Percentiles rank a stretch among this genome's conserved stretches.
phyloP scores from a whole-genome alignment of 2,888 invertebrate genomes.

The Drosophila nr. perissopoda region DNA sequence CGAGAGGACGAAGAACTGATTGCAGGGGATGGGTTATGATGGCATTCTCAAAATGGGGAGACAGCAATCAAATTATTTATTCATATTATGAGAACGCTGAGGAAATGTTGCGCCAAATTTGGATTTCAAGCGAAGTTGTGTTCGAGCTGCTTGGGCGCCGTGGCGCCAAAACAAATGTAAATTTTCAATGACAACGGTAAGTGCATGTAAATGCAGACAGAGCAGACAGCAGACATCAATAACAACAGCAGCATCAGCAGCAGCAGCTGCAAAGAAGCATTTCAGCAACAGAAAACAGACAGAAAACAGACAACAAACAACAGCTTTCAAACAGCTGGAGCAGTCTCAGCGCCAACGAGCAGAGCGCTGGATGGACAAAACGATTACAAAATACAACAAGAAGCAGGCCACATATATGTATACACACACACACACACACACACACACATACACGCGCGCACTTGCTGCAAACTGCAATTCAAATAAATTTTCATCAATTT shows the following conservation, averaged over 20 bases:
- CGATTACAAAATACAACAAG: slow-evolving; percentile 42
- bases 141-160: slow-evolving; percentile 4
- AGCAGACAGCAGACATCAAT: not conserved
- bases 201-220: slow-evolving; percentile 77
- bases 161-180: slow-evolving; percentile 64
- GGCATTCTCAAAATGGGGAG: slow-evolving; percentile 16
- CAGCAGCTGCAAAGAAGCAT: slow-evolving; percentile 3
- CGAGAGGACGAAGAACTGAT: not conserved
- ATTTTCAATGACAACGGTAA: slow-evolving; percentile 80
- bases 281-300: slow-evolving; percentile 6
- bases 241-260: slow-evolving; percentile 9
- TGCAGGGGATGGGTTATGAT: slow-evolving; percentile 12
- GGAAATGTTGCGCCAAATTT: slow-evolving; percentile 54
- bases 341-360: slow-evolving; percentile 1
- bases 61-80: slow-evolving; percentile 79
- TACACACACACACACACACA: slow-evolving; percentile 9
- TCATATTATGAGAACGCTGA: slow-evolving; percentile 67
- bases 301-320: slow-evolving; percentile 7
- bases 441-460: slow-evolving; percentile 6
- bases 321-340: slow-evolving; percentile 7
- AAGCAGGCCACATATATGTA: slow-evolving; percentile 26
- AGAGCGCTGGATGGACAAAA: slow-evolving; percentile 7
- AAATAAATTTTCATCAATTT: slow-evolving; percentile 76
- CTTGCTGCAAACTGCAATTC: slow-evolving; percentile 50
- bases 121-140: slow-evolving; percentile 17